Conservation (phyloP, 2,888 invertebrate species). For the Philereme transversata region DNA sequence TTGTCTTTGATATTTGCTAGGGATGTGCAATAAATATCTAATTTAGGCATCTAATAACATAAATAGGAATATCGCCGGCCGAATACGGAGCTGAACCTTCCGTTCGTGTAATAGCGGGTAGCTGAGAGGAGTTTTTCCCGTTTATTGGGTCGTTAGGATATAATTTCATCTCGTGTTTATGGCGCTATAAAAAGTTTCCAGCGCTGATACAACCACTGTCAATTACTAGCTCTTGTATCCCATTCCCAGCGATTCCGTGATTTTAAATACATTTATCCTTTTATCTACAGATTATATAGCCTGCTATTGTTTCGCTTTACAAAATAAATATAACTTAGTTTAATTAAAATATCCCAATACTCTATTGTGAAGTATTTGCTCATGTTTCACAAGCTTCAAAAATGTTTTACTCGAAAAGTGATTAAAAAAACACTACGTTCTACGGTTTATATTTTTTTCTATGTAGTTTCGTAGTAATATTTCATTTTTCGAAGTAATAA, state of each 20-base stretch:
- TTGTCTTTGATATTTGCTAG: conserved; percentile 33
- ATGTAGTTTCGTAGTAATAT: too few relatives aligned
- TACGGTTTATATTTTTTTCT: too few relatives aligned
- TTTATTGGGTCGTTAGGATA: conserved; percentile 81
- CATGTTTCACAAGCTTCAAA: too few relatives aligned
- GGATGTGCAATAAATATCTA: conserved; percentile 39
- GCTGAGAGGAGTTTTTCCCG: conserved; percentile 73
- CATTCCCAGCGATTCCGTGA: conserved; percentile 38
- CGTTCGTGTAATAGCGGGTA: conserved; percentile 70
- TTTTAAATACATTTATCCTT: conserved; percentile 17
- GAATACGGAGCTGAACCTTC: conserved; percentile 63
- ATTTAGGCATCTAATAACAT: conserved; percentile 53
- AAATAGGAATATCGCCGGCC: conserved; percentile 54
- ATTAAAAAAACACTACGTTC: too few relatives aligned
- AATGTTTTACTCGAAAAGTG: too few relatives aligned
- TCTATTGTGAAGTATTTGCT: not conserved
- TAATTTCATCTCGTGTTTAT: conserved; percentile 82
- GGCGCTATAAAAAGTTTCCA: conserved; percentile 77
- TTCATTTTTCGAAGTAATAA: too few relatives aligned
- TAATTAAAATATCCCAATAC: not conserved
- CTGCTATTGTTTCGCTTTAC: not conserved
- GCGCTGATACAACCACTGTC: conserved; percentile 75
- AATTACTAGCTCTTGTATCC: conserved; percentile 54
- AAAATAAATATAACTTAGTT: not conserved
- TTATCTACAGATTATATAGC: conserved; percentile 10